Conservation (phyloP, 1,140 invertebrate species). For the Drosophila subobscura region DNA sequence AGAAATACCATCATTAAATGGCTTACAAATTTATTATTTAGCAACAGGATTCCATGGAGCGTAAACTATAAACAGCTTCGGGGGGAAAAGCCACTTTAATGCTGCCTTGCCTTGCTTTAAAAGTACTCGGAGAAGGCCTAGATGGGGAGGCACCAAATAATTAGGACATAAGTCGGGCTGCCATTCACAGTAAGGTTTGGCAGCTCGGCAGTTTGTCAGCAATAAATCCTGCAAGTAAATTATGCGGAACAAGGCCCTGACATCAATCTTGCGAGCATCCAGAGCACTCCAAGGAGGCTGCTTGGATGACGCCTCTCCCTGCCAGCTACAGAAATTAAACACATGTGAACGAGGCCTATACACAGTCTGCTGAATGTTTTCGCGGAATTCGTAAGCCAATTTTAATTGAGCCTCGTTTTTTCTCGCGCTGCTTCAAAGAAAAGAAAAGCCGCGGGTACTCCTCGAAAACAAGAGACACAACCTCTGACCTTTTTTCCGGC, state of each 20-base stretch:
- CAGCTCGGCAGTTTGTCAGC: conserved; percentile 41
- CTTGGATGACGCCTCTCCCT: conserved; percentile 37
- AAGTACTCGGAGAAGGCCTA: conserved; percentile 2
- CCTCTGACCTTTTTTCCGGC: conserved; percentile 20
- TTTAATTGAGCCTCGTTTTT: conserved; percentile 39
- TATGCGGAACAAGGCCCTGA: conserved; percentile 47
- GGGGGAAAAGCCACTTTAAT: conserved; percentile 1
- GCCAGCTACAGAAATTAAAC: conserved; percentile 25
- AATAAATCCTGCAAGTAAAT: conserved; percentile 61
- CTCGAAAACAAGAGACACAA: conserved; percentile 18
- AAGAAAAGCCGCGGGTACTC: neutral
- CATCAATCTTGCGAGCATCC: conserved; percentile 58
- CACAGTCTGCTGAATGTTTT: neutral
- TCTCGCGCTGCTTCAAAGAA: conserved; percentile 15
- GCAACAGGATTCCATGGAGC: conserved; percentile 28
- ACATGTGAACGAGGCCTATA: conserved; percentile 16
- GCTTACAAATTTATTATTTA: conserved; percentile 40
- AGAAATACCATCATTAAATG: conserved; percentile 8
- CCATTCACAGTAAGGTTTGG: conserved; percentile 41
- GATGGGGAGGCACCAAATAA: conserved; percentile 44
- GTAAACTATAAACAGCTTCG: conserved; percentile 55
- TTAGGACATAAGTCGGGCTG: conserved; percentile 45
- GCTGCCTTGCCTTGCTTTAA: neutral
- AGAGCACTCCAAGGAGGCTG: neutral
- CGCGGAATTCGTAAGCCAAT: conserved; percentile 27